Evolutionary conservation across 2,888 invertebrate genomes (phyloP).

Genomic region (Thysanoteuthis rhombus): DNA sequence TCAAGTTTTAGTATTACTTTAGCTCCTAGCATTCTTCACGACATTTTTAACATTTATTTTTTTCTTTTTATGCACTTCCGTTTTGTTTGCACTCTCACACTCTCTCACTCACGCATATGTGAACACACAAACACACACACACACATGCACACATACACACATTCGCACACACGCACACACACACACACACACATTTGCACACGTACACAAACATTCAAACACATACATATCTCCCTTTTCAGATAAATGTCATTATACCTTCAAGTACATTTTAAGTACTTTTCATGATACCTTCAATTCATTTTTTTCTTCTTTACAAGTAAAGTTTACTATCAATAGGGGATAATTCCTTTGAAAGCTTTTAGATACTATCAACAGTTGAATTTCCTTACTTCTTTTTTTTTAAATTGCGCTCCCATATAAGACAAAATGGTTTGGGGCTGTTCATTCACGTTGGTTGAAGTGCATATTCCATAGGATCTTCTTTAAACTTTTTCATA

Average conservation of each 20-base stretch:
- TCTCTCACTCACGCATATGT: neutral
- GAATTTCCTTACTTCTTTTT: neutral
- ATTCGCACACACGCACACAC: neutral
- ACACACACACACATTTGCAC: neutral
- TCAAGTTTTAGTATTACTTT: no score
- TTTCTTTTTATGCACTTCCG: no score
- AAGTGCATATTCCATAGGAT: neutral
- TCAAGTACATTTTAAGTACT: neutral
- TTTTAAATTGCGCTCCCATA: neutral
- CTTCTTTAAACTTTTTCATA: neutral
- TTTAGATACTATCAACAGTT: constrained; percentile 12
- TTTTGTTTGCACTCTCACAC: no score
- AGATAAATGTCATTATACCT: neutral
- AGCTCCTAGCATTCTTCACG: no score
- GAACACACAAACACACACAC: neutral
- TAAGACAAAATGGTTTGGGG: neutral
- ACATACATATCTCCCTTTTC: neutral
- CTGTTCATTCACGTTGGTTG: neutral
- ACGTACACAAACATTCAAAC: neutral
- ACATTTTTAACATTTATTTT: no score
- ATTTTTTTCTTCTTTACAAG: neutral
- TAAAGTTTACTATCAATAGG: neutral
- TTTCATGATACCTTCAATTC: neutral
- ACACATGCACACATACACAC: neutral
- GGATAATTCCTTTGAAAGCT: neutral